phyloP scores from a whole-genome alignment of 2,797 vertebrate species.

The Manis crassicaudata region DNA sequence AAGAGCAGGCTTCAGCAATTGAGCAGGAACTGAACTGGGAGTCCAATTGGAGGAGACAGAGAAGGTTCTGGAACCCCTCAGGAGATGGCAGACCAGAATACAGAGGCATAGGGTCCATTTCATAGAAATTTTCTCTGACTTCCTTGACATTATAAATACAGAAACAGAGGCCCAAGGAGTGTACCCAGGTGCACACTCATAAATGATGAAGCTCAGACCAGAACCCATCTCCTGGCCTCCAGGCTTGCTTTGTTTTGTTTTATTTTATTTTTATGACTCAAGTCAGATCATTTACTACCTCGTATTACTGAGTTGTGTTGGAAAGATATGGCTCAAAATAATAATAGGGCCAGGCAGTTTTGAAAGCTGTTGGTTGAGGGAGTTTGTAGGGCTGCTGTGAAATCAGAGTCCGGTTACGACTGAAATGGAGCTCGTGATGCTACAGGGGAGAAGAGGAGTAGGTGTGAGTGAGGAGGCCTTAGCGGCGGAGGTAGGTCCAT shows the following conservation, averaged over 20 bases:
- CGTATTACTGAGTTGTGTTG: not conserved
- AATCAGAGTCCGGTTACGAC: not conserved
- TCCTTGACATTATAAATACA: not conserved
- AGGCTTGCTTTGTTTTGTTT: not conserved
- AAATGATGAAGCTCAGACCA: not conserved
- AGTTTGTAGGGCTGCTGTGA: not conserved
- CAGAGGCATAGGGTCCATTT: not conserved
- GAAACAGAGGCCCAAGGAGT: not conserved
- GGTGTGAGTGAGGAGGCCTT: not conserved
- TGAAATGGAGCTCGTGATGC: not conserved
- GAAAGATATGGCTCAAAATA: not conserved
- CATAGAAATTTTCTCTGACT: not conserved
- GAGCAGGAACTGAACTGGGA: not conserved
- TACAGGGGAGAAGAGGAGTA: not conserved
- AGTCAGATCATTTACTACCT: not conserved
- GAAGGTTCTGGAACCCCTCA: not conserved
- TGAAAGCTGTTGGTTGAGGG: not conserved
- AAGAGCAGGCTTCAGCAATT: not conserved
- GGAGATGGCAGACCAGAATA: not conserved
- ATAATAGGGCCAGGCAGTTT: not conserved
- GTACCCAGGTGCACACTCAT: not conserved
- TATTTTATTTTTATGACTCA: not conserved
- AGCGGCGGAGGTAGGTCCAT: not conserved
- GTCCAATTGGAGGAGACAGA: not conserved
- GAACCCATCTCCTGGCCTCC: not conserved